Evolutionary conservation across 2,888 invertebrate species (phyloP).

Genomic region (Glomeris marginata): DNA sequence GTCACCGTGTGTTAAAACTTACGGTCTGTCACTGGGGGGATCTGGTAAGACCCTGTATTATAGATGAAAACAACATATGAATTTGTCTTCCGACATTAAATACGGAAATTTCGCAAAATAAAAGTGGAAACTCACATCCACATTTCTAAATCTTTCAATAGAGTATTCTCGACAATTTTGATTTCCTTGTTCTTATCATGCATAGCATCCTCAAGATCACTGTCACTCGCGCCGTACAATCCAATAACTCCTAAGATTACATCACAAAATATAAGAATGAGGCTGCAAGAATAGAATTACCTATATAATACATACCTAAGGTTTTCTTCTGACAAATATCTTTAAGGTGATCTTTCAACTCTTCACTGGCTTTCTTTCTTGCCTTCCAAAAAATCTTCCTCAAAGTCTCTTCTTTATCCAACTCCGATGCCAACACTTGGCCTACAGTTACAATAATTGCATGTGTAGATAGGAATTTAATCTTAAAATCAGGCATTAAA

Average conservation of each 20-base stretch:
- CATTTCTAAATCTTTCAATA: slow-evolving; percentile 51
- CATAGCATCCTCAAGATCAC: slow-evolving; percentile 58
- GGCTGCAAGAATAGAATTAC: not conserved
- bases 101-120: slow-evolving; percentile 3
- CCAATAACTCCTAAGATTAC: slow-evolving; percentile 55
- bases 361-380: slow-evolving; percentile 63
- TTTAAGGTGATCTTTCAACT: slow-evolving; percentile 58
- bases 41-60: slow-evolving; percentile 28
- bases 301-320: slow-evolving; percentile 33
- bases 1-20: slow-evolving; percentile 11
- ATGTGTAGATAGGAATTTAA: slow-evolving; percentile 1
- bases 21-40: slow-evolving; percentile 44
- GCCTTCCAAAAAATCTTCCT: slow-evolving; percentile 77
- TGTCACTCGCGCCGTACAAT: slow-evolving; percentile 75
- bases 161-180: slow-evolving; percentile 53
- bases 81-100: not conserved
- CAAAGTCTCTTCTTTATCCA: slow-evolving; percentile 77
- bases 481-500: not conserved
- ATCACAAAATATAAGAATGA: not conserved
- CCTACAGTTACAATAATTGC: slow-evolving; percentile 35
- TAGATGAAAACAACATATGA: not conserved
- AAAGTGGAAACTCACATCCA: slow-evolving; percentile 16
- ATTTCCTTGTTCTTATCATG: slow-evolving; percentile 62
- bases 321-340: slow-evolving; percentile 80
- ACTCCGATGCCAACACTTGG: slow-evolving; percentile 63